Evolutionary conservation across 2,113 vertebrate species (phyloP).

Genomic region (Cheirogaleus medius): DNA sequence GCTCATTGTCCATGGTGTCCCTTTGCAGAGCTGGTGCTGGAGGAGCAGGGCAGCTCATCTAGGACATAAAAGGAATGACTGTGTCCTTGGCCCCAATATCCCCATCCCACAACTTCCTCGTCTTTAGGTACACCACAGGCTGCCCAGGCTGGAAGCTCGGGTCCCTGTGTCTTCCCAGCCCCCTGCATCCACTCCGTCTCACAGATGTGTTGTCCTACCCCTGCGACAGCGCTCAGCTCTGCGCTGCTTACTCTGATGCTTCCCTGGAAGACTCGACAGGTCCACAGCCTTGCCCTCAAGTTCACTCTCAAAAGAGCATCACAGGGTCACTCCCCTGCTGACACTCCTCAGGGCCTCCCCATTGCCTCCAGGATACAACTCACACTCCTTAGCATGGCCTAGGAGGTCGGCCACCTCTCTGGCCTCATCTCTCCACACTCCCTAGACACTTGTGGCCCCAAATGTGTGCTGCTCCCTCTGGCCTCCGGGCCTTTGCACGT

Average conservation of each 20-base stretch:
- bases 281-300: neutral
- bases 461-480: neutral
- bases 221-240: neutral
- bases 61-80: neutral
- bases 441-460: neutral
- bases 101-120: neutral
- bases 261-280: neutral
- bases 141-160: neutral
- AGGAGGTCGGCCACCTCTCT: neutral
- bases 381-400: neutral
- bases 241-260: neutral
- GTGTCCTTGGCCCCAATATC: neutral
- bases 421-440: neutral
- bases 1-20: no score
- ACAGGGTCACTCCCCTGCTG: no score
- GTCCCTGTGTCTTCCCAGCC: neutral
- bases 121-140: neutral
- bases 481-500: neutral
- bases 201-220: neutral
- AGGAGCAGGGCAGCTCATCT: neutral
- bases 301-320: neutral
- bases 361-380: neutral
- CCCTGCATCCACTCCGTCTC: neutral
- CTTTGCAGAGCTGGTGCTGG: neutral
- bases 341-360: neutral